Conservation (phyloP, 2,888 invertebrate genomes). For the Lycocerus yunnanus region DNA sequence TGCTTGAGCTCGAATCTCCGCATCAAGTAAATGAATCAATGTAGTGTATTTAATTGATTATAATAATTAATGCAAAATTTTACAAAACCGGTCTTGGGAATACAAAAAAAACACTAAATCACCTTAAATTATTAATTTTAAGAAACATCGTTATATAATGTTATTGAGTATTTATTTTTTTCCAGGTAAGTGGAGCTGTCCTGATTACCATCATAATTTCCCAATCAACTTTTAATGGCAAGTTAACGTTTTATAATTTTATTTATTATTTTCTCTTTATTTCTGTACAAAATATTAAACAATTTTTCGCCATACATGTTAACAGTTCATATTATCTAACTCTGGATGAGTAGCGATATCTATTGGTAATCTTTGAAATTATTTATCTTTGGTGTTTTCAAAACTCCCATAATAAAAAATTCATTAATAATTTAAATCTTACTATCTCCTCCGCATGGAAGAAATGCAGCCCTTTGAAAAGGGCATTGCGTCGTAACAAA, state of each 20-base stretch:
- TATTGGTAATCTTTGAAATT: no score
- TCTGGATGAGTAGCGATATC: no score
- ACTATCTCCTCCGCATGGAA: no score
- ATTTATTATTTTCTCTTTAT: neutral
- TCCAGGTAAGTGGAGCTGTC: neutral
- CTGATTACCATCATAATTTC: neutral
- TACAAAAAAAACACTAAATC: neutral
- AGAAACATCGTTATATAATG: neutral
- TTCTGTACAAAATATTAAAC: neutral
- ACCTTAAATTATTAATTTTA: neutral
- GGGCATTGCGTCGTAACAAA: no score
- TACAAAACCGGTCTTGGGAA: neutral
- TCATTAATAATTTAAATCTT: no score
- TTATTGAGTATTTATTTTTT: neutral
- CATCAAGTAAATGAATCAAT: neutral
- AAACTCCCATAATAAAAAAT: no score
- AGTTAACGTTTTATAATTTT: neutral
- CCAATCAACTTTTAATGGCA: neutral
- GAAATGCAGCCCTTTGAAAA: no score
- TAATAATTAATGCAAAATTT: neutral
- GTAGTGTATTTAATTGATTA: neutral
- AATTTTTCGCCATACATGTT: neutral
- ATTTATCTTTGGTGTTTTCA: no score
- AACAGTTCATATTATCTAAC: no score
- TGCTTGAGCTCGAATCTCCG: no score